Conservation (phyloP, 2,888 invertebrate species). For the Melolontha melolontha region DNA sequence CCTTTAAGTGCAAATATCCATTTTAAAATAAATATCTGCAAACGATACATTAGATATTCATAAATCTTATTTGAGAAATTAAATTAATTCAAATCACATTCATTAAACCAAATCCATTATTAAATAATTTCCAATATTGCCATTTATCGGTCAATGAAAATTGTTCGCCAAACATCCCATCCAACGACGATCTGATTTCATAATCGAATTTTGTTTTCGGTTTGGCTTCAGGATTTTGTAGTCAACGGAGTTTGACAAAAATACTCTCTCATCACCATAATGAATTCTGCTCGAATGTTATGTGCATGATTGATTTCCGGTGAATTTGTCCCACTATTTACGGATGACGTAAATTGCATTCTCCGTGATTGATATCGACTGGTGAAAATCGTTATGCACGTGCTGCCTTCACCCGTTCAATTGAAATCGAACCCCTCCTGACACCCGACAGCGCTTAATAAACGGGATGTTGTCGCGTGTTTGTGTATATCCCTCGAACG, state of each 20-base stretch:
- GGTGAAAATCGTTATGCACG: constrained; percentile 27
- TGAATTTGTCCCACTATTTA: constrained; percentile 35
- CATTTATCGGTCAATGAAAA: neutral
- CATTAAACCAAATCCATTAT: too few relatives aligned
- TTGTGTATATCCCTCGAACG: neutral
- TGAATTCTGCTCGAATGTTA: constrained; percentile 22
- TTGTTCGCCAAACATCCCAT: constrained; percentile 10
- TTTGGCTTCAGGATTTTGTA: neutral
- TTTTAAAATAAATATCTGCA: too few relatives aligned
- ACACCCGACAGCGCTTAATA: constrained; percentile 27
- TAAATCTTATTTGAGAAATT: too few relatives aligned
- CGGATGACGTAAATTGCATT: constrained; percentile 33
- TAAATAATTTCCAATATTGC: too few relatives aligned
- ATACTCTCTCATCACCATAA: constrained; percentile 29
- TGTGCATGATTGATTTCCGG: constrained; percentile 37
- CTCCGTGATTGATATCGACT: constrained; percentile 36
- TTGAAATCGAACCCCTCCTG: constrained; percentile 35
- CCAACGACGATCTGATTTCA: constrained; percentile 5
- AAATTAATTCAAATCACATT: too few relatives aligned
- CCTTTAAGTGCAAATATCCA: too few relatives aligned
- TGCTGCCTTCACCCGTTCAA: constrained; percentile 13
- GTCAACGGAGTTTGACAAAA: constrained; percentile 8
- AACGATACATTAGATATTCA: too few relatives aligned
- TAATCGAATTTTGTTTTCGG: constrained; percentile 10
- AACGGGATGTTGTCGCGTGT: constrained; percentile 26